Evolutionary conservation across 2,888 invertebrate genomes (phyloP).

Genomic region (Fabriciana adippe): DNA sequence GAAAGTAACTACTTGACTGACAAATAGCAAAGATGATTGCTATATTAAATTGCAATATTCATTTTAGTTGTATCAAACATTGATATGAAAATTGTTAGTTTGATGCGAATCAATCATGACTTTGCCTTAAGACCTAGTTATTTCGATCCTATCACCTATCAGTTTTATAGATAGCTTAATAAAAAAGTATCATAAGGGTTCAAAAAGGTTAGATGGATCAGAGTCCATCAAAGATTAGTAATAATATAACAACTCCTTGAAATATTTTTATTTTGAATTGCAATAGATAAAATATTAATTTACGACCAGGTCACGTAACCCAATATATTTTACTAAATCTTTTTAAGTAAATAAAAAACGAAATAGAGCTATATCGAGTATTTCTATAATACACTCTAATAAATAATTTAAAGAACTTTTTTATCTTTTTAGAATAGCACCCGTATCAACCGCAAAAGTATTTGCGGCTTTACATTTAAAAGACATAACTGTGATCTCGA

Average conservation of each 20-base stretch:
- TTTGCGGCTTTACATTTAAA: slow-evolving; percentile 36
- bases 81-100: slow-evolving; percentile 28
- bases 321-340: too few relatives aligned
- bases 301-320: too few relatives aligned
- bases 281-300: too few relatives aligned
- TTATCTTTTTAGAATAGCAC: slow-evolving; percentile 16
- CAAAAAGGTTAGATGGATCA: not conserved
- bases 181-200: not conserved
- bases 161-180: not conserved
- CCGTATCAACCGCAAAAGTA: slow-evolving; percentile 23
- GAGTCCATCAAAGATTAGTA: too few relatives aligned
- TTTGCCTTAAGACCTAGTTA: slow-evolving; percentile 11
- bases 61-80: slow-evolving; percentile 18
- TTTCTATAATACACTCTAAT: too few relatives aligned
- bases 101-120: slow-evolving; percentile 13
- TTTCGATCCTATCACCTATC: slow-evolving; percentile 1
- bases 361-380: too few relatives aligned
- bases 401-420: not conserved
- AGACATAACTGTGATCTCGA: slow-evolving; percentile 32
- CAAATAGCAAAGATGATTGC: slow-evolving; percentile 26
- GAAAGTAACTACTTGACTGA: slow-evolving; percentile 16
- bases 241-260: too few relatives aligned
- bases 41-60: slow-evolving; percentile 21
- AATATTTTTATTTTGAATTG: too few relatives aligned
- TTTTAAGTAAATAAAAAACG: too few relatives aligned